Base-by-base conservation (phyloP, 2,113 vertebrate species). In the Telmatochromis sp. region DNA sequence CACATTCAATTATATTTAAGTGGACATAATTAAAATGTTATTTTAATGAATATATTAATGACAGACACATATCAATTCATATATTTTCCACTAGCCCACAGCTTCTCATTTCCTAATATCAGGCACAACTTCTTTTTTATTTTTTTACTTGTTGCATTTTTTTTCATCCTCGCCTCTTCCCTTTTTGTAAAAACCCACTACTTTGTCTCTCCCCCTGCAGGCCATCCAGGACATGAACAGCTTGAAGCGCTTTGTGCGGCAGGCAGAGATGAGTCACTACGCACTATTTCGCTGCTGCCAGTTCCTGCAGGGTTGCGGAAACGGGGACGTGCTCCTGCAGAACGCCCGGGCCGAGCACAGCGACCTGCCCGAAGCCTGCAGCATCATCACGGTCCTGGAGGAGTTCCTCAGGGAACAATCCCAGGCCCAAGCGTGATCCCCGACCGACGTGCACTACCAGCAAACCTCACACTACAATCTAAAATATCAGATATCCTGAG, bases 191-290 rank as follows among this genome's bases (percentile, higher is more conserved):
- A 28, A 28, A 2, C 19, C 28, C 2, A 4, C 13, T 60, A 75
- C 50, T 47, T 81, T 14, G 35, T 89, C 33, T 82, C 11, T 9
- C 5, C 4, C 35, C 85, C 80, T 68, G 13, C 96, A 99, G 99
- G 98, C 98, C 71, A 99, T 99, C 83, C 99, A 99, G 95, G 98
- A 99, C 93, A 98, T 98, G 95, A 99, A 99, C 97, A 98, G 98
- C 94, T 96, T 99, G 94, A 99, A 99, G 96, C 97, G 99, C 47
- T 98, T 98, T 65, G 98, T 99, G 94, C 97, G 97, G 1, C 99
- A 99, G 96, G 98, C 99, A 1, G 99, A 99, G 94, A 98, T 97
- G 97, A 99, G 97, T 95, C 98, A 99, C 95, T 99, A 99, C 0
- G 98, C 98, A 53, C 89, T 99, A 90, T 99, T 98, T 94, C 98